Evolutionary conservation across 2,113 vertebrate species (phyloP).

Genomic region (Megaceryle maxima): DNA sequence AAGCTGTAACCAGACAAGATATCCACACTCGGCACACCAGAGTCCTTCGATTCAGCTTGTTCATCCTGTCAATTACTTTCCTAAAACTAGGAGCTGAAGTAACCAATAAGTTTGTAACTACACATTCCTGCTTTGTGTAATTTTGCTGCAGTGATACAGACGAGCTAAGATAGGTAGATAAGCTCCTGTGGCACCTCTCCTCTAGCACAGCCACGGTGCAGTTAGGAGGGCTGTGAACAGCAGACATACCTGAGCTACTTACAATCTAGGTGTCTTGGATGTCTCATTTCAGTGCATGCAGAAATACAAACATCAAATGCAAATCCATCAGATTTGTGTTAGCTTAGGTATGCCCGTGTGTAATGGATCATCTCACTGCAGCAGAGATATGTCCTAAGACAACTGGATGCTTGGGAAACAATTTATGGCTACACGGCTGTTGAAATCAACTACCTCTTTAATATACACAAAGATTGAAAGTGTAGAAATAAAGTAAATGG

Average conservation of each 20-base stretch:
- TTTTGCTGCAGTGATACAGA: accelerated
- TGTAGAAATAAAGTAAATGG: background rate
- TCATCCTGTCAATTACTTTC: background rate
- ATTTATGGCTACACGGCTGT: background rate
- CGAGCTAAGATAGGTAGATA: accelerated
- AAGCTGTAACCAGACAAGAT: background rate
- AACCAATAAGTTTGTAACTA: background rate
- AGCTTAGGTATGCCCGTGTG: background rate
- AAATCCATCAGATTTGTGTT: accelerated
- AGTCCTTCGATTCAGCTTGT: background rate
- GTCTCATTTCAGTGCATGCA: background rate
- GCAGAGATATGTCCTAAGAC: background rate
- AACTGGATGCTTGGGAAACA: background rate
- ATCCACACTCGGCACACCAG: background rate
- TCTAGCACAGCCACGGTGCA: background rate
- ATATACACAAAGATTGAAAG: background rate
- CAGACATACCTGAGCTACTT: background rate
- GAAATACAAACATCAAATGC: background rate
- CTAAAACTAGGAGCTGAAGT: background rate
- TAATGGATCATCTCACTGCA: background rate
- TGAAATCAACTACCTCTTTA: background rate
- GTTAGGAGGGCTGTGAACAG: background rate
- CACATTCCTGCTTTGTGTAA: background rate
- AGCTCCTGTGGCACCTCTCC: background rate
- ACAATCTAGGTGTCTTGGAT: background rate